Conservation (phyloP, 2,113 vertebrate species). For the Nycticorax nycticorax region DNA sequence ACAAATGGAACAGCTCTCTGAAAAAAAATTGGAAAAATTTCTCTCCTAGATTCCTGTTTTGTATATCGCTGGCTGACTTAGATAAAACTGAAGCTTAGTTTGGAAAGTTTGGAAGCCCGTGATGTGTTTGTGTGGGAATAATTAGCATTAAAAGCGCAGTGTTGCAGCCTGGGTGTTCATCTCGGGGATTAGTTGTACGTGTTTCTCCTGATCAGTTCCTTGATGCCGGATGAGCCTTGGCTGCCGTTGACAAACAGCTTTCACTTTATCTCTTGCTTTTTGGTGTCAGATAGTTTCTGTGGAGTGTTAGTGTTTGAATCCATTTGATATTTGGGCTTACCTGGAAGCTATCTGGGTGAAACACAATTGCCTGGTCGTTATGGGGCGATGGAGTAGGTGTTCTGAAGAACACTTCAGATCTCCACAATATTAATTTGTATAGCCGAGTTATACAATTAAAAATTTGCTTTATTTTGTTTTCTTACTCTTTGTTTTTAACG, state of each 20-base stretch:
- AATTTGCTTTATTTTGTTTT: not conserved
- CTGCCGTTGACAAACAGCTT: not conserved
- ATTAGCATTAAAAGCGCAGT: not conserved
- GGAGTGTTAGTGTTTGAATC: not conserved
- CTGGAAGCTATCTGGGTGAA: not conserved
- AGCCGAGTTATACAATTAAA: not conserved
- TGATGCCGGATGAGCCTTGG: not conserved
- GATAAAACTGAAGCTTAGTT: not conserved
- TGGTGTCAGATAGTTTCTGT: not conserved
- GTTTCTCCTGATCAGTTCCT: not conserved
- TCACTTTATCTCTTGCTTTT: not conserved
- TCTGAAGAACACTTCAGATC: not conserved
- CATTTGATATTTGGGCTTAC: not conserved
- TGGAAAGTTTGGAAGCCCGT: not conserved
- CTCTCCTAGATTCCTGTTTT: not conserved
- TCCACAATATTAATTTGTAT: not conserved
- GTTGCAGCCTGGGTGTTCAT: not conserved
- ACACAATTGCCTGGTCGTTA: not conserved
- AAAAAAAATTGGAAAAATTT: not conserved
- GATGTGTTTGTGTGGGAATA: not conserved
- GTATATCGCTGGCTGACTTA: not conserved
- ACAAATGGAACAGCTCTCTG: not conserved
- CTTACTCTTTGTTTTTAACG: not conserved
- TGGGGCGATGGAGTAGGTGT: not conserved
- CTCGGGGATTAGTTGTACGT: not conserved